Conservation (phyloP, 2,113 vertebrate species). For the Tychaedon coryphoeus region DNA sequence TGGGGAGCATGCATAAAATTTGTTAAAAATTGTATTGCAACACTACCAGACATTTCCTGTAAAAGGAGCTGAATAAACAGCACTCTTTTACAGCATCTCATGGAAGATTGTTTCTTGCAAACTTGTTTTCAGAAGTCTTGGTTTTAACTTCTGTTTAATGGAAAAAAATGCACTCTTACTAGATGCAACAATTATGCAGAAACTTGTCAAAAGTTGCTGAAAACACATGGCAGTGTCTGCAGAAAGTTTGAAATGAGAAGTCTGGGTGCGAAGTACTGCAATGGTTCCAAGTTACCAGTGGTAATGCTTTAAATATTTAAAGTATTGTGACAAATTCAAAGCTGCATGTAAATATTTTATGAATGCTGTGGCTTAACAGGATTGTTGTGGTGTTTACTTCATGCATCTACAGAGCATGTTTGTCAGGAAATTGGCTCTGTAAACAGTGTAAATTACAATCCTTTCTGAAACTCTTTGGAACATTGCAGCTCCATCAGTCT, state of each 20-base stretch:
- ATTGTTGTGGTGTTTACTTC: slow-evolving; percentile 16
- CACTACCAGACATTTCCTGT: background rate
- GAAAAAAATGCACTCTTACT: background rate
- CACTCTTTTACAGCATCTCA: background rate
- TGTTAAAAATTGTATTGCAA: background rate
- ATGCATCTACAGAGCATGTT: background rate
- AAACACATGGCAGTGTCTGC: background rate
- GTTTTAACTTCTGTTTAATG: background rate
- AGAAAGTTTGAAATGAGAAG: background rate
- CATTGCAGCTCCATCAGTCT: background rate
- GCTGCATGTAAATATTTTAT: slow-evolving; percentile 31
- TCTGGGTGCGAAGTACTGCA: background rate
- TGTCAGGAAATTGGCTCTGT: slow-evolving; percentile 12
- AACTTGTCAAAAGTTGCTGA: background rate
- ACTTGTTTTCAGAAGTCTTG: background rate
- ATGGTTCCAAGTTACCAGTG: background rate
- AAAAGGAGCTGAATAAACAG: background rate
- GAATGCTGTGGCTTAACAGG: background rate
- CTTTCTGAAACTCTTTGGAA: background rate
- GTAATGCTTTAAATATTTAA: slow-evolving; percentile 50
- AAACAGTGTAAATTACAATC: background rate
- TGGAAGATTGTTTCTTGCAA: background rate
- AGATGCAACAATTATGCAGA: background rate
- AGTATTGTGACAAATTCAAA: slow-evolving; percentile 7
- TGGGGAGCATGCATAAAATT: background rate